Conservation (phyloP, 2,888 invertebrate genomes). For the Orgyia antiqua region DNA sequence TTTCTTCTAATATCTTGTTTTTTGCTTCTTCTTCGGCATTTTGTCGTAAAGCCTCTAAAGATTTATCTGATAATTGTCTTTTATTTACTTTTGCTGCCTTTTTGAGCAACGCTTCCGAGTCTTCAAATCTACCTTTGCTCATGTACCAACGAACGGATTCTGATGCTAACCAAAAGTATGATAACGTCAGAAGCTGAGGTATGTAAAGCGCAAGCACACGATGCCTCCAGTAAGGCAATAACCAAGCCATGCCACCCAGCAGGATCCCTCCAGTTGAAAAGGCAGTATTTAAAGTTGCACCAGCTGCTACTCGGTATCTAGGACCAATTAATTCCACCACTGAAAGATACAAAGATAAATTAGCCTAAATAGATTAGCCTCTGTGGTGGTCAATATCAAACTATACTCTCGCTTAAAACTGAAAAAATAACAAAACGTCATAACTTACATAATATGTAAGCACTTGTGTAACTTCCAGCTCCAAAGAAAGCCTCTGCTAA, state of each 20-base stretch:
- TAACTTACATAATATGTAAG: conserved; percentile 83
- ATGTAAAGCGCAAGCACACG: conserved; percentile 82
- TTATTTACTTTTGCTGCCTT: conserved; percentile 80
- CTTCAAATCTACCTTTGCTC: conserved; percentile 81
- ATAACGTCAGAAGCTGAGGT: conserved; percentile 81
- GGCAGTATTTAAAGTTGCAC: conserved; percentile 79
- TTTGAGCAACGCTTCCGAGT: conserved; percentile 80
- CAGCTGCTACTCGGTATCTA: conserved; percentile 38
- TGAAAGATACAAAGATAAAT: conserved; percentile 81
- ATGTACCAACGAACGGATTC: conserved; percentile 89
- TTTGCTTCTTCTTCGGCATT: conserved; percentile 41
- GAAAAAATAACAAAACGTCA: too few relatives aligned
- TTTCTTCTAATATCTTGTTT: conserved; percentile 24
- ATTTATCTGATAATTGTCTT: conserved; percentile 46
- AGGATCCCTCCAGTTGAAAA: conserved; percentile 84
- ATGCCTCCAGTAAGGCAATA: conserved; percentile 81
- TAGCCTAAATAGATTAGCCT: conserved; percentile 87
- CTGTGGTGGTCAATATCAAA: conserved; percentile 83
- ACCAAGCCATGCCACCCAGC: conserved; percentile 83
- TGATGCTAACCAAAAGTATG: conserved; percentile 82
- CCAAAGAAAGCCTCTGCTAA: conserved; percentile 84
- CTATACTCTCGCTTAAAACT: background rate
- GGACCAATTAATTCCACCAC: conserved; percentile 87
- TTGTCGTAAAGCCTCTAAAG: conserved; percentile 37
- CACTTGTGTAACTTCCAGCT: conserved; percentile 83